These are phyloP conservation scores for Telmatochromis sp. DNA, from an alignment of 2,113 vertebrate genomes.

Conservation along the genomic window DNA sequence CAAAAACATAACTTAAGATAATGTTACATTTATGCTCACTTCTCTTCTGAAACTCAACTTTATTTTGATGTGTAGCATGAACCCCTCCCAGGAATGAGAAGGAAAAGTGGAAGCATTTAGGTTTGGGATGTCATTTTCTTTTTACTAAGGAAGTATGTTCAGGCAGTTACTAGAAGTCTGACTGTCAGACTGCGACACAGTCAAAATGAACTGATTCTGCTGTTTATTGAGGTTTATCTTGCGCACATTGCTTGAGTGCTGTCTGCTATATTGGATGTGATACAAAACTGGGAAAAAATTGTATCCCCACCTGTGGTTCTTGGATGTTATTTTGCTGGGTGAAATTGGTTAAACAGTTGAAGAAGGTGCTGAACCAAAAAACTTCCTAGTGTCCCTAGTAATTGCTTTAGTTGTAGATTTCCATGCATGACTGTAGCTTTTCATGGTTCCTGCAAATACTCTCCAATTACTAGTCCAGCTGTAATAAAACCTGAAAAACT, in stretches of 20 bases:
- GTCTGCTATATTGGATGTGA: neutral
- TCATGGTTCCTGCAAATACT: neutral
- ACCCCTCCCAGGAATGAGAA: neutral
- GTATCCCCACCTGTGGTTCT: neutral
- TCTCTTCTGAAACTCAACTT: neutral
- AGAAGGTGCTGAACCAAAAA: neutral
- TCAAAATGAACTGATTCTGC: neutral
- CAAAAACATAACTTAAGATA: neutral
- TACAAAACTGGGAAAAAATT: neutral
- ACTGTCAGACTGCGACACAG: neutral
- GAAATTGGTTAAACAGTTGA: neutral
- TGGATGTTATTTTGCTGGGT: neutral
- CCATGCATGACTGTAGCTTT: neutral
- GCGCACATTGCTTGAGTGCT: neutral
- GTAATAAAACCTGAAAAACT: neutral
- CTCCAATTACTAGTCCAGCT: neutral
- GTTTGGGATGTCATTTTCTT: neutral
- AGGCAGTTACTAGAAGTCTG: neutral
- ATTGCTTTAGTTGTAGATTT: neutral
- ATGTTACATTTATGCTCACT: neutral
- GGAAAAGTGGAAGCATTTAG: neutral
- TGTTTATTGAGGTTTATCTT: neutral
- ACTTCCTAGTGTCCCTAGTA: neutral
- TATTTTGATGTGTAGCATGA: neutral
- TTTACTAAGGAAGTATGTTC: neutral